Base-by-base conservation (phyloP, 2,113 vertebrate species). In the Nothobranchius kuhntae region DNA sequence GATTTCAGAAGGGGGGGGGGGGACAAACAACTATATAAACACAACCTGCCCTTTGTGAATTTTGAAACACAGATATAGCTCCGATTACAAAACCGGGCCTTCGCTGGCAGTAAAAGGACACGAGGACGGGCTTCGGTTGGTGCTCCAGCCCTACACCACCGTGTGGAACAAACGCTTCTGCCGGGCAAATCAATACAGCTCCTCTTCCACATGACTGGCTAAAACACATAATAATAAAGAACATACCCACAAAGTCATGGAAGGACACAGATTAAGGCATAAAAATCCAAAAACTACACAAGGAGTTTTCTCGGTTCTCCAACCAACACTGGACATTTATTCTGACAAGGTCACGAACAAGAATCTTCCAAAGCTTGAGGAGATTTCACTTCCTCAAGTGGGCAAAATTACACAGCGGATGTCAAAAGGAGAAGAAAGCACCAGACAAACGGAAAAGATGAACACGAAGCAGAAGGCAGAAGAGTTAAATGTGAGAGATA, bases 141-240 rank as follows among this genome's bases (percentile, higher is more conserved):
- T 40, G 67, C 52, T 75, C 51, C 53, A 52, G 75, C 74, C 69
- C 46, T 58, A 21, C 61, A 65, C 75, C 55, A 13, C 59, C 61
- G 68, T 75, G 52, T 75, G 75, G 57, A 75, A 83, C 69, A 47
- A 68, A 80, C 5, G 17, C 38, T 50, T 61, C 79, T 52, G 61
- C 44, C 57, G 75, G 54, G 55, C 57, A 50, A 82, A 91, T 87
- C 85, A 71, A 87, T 85, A 77, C 46, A 70, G 55, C 68, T 42
- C 45, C 61, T 48, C 61, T 65, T 55, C 24, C 61, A 61, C 35
- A 64, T 7, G 66, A 51, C 10, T 69, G 52, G 30, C 36, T 58
- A 21, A 62, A 4, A 12, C 3, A 12, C 35, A 66, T 53, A 61
- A 52, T 15, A 36, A 6, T 57, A 59, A 68, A 66, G 56, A 76